Percentiles rank a stretch among this genome's conserved stretches.
These are phyloP conservation scores for Leptatherina wallacei DNA, from an alignment of 2,797 vertebrate genomes.

Conservation along the genomic window DNA sequence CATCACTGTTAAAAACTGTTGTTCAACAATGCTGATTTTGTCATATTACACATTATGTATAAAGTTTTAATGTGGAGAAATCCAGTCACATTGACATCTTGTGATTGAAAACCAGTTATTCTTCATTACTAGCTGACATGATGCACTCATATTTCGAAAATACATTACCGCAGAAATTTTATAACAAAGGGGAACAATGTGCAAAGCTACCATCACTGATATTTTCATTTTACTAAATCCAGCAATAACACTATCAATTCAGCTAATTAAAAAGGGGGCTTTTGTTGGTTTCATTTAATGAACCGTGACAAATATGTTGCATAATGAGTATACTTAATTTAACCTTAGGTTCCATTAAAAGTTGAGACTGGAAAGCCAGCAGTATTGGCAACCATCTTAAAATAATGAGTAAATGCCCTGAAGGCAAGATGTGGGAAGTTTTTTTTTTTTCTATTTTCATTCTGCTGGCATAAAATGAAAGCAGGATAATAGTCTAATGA, in stretches of 20 bases:
- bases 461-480: neutral
- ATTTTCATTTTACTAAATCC: slow-evolving; percentile 14
- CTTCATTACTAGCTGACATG: slow-evolving; percentile 15
- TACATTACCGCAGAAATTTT: slow-evolving; percentile 14
- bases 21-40: slow-evolving; percentile 10
- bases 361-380: neutral
- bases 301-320: slow-evolving; percentile 16
- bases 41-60: slow-evolving; percentile 1
- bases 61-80: neutral
- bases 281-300: slow-evolving; percentile 11
- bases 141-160: neutral
- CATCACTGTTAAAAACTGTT: slow-evolving; percentile 37
- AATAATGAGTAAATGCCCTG: slow-evolving; percentile 10
- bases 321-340: slow-evolving; percentile 14
- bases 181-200: neutral
- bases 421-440: neutral
- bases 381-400: neutral
- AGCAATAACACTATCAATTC: slow-evolving; percentile 1
- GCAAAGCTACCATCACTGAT: slow-evolving; percentile 7
- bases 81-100: neutral
- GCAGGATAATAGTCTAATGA: neutral
- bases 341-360: neutral
- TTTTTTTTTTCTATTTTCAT: slow-evolving; percentile 2
- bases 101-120: slow-evolving; percentile 11
- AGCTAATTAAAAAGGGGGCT: slow-evolving; percentile 36